Evolutionary conservation across 2,888 invertebrate genomes (phyloP), one percentile per base, ranked within the genome.

Genomic region (Serrognathus titanus): DNA sequence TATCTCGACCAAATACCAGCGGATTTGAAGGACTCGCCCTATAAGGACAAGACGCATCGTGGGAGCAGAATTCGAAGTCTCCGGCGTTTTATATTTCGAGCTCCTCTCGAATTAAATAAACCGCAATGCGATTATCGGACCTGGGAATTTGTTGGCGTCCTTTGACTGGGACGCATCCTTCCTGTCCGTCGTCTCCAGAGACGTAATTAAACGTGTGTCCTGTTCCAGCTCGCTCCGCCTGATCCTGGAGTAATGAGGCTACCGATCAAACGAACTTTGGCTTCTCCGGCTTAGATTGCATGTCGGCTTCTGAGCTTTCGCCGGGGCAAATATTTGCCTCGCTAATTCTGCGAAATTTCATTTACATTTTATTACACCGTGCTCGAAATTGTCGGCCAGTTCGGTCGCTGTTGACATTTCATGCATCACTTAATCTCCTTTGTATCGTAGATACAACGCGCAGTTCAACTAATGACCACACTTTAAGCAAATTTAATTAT

Each of bases 1-100:
- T 60, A 60, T 54, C 59, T 53, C 59, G 57, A 53, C 54, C 57
- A 41, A 53, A 52, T 59, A 53, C 57, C 39, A 41, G 45, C 41
- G 52, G 55, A 55, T 55, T 59, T 54, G 24, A 38, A 16, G 35
- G 39, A 31, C 47, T 16, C 16, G 16, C 59, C 55, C 47, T 59
- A 55, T 59, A 59, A 55, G 55, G 55, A 55, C 41, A 31, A 5
- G 24, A 31, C 6, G 16, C 16, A 16, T 16, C 16, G 24, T 31
- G 24, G 1, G 5, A 7, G 55, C 24, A 55, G 55, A 55, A 49
- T 55, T 55, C 16, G 16, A 16, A 16, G 16, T 3, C 16, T 3
- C 16, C 16, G n/a, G n/a, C 16, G 2, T 16, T 16, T 16, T 16
- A 16, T 31, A 31, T 31, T 31, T 31, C 0, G 6, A 31, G 24